These are phyloP conservation scores for Atrichornis clamosus DNA, from an alignment of 2,113 vertebrate genomes.

Conservation along the genomic window DNA sequence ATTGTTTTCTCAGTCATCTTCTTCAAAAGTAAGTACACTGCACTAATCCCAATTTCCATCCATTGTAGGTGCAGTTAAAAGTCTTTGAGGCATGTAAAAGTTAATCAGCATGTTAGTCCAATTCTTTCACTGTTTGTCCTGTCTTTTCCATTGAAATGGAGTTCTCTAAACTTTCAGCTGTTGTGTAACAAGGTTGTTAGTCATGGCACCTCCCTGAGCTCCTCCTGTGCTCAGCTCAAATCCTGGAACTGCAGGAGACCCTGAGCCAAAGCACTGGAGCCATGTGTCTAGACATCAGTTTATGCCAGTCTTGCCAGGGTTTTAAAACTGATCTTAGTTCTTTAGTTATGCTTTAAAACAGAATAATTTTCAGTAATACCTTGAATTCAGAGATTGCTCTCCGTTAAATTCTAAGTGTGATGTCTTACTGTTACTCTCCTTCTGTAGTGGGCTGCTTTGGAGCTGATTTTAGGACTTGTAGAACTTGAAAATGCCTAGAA, in stretches of 20 bases:
- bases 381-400: not conserved
- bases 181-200: not conserved
- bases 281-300: not conserved
- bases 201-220: not conserved
- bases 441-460: not conserved
- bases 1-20: constrained; percentile 85
- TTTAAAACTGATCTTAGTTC: not conserved
- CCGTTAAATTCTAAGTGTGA: not conserved
- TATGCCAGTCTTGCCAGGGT: not conserved
- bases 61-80: not conserved
- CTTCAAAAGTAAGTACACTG: constrained; percentile 89
- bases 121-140: not conserved
- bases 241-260: not conserved
- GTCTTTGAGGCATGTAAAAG: not conserved
- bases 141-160: not conserved
- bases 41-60: not conserved
- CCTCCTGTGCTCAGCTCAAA: not conserved
- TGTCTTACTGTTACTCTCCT: not conserved
- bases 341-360: not conserved
- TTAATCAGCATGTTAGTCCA: not conserved
- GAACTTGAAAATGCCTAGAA: not conserved
- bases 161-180: not conserved
- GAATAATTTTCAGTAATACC: not conserved
- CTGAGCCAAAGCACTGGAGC: not conserved
- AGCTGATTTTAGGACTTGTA: not conserved